These are phyloP conservation scores for Parasteatoda lunata DNA, from an alignment of 2,888 invertebrate species.

Conservation along the genomic window DNA sequence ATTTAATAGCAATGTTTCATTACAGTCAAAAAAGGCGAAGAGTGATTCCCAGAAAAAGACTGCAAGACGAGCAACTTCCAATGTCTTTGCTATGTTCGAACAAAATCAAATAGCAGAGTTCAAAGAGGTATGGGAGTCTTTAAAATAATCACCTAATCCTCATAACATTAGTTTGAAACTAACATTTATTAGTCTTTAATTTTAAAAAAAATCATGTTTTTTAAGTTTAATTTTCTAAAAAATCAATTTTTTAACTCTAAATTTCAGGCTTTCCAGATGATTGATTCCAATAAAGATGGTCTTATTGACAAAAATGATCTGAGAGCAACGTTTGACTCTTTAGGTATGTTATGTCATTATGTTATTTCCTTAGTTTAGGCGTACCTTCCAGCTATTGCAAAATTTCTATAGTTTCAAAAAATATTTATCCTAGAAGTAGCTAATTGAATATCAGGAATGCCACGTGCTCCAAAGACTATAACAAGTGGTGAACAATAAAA, in stretches of 20 bases:
- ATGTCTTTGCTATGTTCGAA: slow-evolving; percentile 97
- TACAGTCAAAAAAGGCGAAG: slow-evolving; percentile 59
- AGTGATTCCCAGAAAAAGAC: slow-evolving; percentile 79
- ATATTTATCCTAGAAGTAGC: no score
- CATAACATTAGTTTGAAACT: not conserved
- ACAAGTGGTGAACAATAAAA: no score
- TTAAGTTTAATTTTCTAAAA: not conserved
- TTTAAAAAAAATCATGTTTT: not conserved
- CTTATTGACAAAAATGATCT: slow-evolving; percentile 78
- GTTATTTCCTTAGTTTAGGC: no score
- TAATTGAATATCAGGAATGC: no score
- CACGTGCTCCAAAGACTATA: no score
- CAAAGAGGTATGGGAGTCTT: slow-evolving; percentile 83
- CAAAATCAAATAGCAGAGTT: slow-evolving; percentile 97
- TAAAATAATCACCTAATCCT: not conserved
- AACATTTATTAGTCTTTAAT: not conserved
- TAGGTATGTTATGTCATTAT: slow-evolving; percentile 68
- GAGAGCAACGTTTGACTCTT: slow-evolving; percentile 70
- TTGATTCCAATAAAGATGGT: slow-evolving; percentile 96
- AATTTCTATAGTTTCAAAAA: no score
- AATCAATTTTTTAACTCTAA: not conserved
- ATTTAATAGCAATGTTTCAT: not conserved
- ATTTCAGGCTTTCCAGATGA: slow-evolving; percentile 90
- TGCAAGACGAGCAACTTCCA: slow-evolving; percentile 83
- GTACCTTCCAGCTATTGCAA: no score